phyloP scores from a whole-genome alignment of 1,140 invertebrate genomes.

The Geopemphigus sp. region DNA sequence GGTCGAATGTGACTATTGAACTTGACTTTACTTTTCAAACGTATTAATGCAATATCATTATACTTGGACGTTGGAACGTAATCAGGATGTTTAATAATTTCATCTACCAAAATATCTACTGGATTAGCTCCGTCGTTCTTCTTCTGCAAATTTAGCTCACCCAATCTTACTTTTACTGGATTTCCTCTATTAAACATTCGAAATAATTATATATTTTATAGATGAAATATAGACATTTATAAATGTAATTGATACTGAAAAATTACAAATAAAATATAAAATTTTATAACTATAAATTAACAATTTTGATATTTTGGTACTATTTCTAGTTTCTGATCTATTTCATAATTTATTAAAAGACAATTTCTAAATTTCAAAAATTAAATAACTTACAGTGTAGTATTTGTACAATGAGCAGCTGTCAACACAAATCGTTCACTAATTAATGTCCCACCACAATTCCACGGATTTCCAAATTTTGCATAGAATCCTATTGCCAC shows the following conservation, averaged over 20 bases:
- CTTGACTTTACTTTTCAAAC: conserved; percentile 57
- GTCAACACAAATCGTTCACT: conserved; percentile 58
- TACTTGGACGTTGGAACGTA: conserved; percentile 58
- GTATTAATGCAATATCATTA: conserved; percentile 65
- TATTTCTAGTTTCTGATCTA: too few species aligned
- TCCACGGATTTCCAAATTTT: conserved; percentile 41
- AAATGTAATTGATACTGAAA: background rate
- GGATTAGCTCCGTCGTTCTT: conserved; percentile 53
- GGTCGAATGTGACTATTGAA: conserved; percentile 59
- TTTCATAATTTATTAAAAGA: background rate
- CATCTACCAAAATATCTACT: conserved; percentile 54
- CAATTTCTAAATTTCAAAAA: background rate
- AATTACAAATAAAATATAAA: background rate
- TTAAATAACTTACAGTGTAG: conserved; percentile 50
- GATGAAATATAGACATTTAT: background rate
- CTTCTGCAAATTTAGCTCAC: conserved; percentile 53
- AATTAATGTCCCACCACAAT: conserved; percentile 60
- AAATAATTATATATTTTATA: background rate
- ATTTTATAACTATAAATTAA: background rate
- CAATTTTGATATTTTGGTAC: background rate
- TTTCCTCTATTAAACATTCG: conserved; percentile 51
- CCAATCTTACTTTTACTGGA: conserved; percentile 53
- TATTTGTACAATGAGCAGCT: conserved; percentile 58
- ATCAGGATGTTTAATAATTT: conserved; percentile 57
- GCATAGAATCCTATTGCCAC: conserved; percentile 53